phyloP scores from a whole-genome alignment of 2,797 vertebrate species.

The Monodelphis domestica region DNA sequence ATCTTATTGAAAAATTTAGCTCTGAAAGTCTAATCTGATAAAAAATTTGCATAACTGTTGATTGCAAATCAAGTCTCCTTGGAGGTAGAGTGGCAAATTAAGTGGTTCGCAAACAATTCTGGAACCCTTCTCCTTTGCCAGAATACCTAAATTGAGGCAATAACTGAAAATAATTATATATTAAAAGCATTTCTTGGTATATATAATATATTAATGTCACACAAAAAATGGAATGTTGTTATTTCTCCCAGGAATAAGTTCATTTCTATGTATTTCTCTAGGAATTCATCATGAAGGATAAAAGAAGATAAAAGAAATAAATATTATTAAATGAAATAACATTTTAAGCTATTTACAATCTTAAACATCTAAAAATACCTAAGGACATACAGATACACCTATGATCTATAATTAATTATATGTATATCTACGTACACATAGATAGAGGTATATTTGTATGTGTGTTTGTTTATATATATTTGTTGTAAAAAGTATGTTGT shows the following conservation, averaged over 20 bases:
- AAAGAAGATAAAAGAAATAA: not conserved
- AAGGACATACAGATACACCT: too few species aligned
- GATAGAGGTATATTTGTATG: too few species aligned
- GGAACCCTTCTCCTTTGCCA: slow-evolving; percentile 9
- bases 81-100: slow-evolving; percentile 42
- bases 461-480: too few species aligned
- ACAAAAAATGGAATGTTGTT: not conserved
- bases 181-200: not conserved
- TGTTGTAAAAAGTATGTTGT: too few species aligned
- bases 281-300: not conserved
- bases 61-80: slow-evolving; percentile 69
- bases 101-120: slow-evolving; percentile 29
- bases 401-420: too few species aligned
- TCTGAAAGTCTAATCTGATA: slow-evolving; percentile 67
- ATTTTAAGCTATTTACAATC: not conserved
- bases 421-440: too few species aligned
- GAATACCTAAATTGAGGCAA: not conserved
- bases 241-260: not conserved
- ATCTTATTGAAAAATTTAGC: slow-evolving; percentile 66
- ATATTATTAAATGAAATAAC: not conserved
- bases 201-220: not conserved
- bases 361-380: not conserved
- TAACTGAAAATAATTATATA: not conserved
- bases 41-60: slow-evolving; percentile 70
- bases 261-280: not conserved